phyloP scores from a whole-genome alignment of 2,797 vertebrate species.

The Acipenser oxyrinchus region DNA sequence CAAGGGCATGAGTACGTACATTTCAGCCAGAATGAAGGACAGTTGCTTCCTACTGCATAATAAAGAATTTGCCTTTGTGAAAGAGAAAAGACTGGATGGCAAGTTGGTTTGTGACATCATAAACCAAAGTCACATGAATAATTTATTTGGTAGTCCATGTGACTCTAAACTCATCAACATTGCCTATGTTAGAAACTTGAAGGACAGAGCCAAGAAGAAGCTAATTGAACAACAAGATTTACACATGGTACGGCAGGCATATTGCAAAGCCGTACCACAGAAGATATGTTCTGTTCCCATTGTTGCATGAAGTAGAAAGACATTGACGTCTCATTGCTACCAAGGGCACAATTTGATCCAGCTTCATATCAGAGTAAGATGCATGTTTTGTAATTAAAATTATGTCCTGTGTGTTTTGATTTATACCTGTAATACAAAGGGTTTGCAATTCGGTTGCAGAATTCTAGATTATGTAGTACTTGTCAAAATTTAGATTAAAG shows the following conservation, averaged over 20 bases:
- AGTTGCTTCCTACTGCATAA: too few species aligned
- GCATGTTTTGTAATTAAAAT: too few species aligned
- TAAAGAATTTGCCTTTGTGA: neutral
- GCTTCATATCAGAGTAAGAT: too few species aligned
- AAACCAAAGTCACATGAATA: constrained; percentile 1
- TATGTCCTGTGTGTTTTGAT: too few species aligned
- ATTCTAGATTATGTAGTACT: too few species aligned
- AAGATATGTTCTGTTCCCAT: constrained; percentile 12
- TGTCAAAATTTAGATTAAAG: too few species aligned
- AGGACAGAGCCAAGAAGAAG: constrained; percentile 4
- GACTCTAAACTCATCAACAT: constrained; percentile 12
- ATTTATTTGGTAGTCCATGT: constrained; percentile 13
- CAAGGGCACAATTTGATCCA: too few species aligned
- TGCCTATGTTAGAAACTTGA: neutral
- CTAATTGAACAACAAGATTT: neutral
- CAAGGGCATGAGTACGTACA: neutral
- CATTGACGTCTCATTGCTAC: neutral
- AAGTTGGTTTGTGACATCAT: neutral
- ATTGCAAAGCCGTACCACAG: neutral
- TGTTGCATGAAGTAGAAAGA: constrained; percentile 12
- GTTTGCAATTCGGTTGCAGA: too few species aligned
- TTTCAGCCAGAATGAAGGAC: neutral
- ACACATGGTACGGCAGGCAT: too few species aligned
- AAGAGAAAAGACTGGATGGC: neutral
- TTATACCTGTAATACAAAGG: too few species aligned